Evolutionary conservation across 2,113 vertebrate genomes (phyloP).

Genomic region (Chelonoidis abingdonii): DNA sequence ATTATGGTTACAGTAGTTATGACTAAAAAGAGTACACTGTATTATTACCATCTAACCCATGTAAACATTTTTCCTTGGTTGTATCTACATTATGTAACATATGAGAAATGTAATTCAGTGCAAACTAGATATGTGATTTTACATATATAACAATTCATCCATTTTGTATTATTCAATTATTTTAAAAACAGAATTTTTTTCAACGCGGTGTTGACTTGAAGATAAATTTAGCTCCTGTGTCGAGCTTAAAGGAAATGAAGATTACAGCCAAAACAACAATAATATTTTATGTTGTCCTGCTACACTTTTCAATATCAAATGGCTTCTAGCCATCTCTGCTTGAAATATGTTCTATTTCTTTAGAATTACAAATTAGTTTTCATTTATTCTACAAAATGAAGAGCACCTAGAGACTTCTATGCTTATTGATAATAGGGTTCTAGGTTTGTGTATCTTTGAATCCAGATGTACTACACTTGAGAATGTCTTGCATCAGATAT

Average conservation of each 20-base stretch:
- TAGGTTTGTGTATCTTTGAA: slow-evolving; percentile 13
- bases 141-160: background rate
- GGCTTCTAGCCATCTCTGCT: background rate
- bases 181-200: slow-evolving; percentile 2
- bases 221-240: slow-evolving; percentile 19
- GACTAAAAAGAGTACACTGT: slow-evolving; percentile 29
- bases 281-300: slow-evolving; percentile 11
- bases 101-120: slow-evolving; percentile 34
- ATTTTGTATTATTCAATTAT: slow-evolving; percentile 8
- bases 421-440: slow-evolving; percentile 1
- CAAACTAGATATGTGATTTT: slow-evolving; percentile 17
- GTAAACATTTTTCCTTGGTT: slow-evolving; percentile 46
- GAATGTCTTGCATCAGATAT: background rate
- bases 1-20: slow-evolving; percentile 2
- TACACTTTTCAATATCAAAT: slow-evolving; percentile 12
- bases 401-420: background rate
- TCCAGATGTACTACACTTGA: background rate
- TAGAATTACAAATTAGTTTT: background rate
- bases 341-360: background rate
- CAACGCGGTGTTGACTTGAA: slow-evolving; percentile 35
- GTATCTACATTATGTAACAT: background rate
- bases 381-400: slow-evolving; percentile 1
- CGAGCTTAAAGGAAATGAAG: slow-evolving; percentile 25
- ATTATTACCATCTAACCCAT: slow-evolving; percentile 5
- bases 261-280: slow-evolving; percentile 29